A percentile compares a stretch with the other conserved stretches of the same genome.
phyloP scores from a whole-genome alignment of 2,113 vertebrate species.

The Heterotis niloticus region DNA sequence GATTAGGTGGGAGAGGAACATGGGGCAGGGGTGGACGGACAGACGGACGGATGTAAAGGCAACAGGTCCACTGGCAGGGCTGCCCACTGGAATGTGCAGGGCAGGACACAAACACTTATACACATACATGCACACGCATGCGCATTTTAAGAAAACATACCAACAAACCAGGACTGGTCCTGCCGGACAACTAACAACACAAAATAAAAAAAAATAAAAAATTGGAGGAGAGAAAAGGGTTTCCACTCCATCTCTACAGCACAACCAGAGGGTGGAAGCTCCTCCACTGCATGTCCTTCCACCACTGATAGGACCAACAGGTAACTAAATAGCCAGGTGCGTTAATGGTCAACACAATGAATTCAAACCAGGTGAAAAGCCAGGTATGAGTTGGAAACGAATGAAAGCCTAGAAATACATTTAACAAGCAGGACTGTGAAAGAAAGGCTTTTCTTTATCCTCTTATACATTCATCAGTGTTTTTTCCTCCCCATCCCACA shows the following conservation, averaged over 20 bases:
- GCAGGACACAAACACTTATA: slow-evolving; percentile 38
- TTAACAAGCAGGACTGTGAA: slow-evolving; percentile 29
- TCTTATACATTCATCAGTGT: slow-evolving; percentile 66
- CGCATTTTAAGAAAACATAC: neutral
- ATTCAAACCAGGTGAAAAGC: slow-evolving; percentile 40
- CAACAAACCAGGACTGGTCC: slow-evolving; percentile 37
- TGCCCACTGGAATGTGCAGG: slow-evolving; percentile 62
- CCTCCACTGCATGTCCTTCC: slow-evolving; percentile 49
- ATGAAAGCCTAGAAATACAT: slow-evolving; percentile 28
- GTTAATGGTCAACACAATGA: slow-evolving; percentile 44
- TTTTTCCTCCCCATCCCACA: slow-evolving; percentile 48
- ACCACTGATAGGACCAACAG: slow-evolving; percentile 46
- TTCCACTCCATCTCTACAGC: slow-evolving; percentile 51
- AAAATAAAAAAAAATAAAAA: slow-evolving; percentile 29
- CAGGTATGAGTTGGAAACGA: slow-evolving; percentile 46
- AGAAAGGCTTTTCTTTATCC: slow-evolving; percentile 45
- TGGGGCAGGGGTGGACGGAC: slow-evolving; percentile 30
- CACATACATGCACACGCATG: neutral
- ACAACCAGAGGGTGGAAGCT: slow-evolving; percentile 55
- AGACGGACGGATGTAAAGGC: slow-evolving; percentile 35
- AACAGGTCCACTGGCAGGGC: slow-evolving; percentile 23
- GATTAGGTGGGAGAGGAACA: neutral
- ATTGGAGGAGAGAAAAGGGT: slow-evolving; percentile 44
- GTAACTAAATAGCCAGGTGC: slow-evolving; percentile 37
- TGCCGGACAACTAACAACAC: slow-evolving; percentile 44